Percentiles rank a stretch among this genome's conserved stretches.
phyloP scores from a whole-genome alignment of 2,888 invertebrate genomes.

The Ophioninae sp. region DNA sequence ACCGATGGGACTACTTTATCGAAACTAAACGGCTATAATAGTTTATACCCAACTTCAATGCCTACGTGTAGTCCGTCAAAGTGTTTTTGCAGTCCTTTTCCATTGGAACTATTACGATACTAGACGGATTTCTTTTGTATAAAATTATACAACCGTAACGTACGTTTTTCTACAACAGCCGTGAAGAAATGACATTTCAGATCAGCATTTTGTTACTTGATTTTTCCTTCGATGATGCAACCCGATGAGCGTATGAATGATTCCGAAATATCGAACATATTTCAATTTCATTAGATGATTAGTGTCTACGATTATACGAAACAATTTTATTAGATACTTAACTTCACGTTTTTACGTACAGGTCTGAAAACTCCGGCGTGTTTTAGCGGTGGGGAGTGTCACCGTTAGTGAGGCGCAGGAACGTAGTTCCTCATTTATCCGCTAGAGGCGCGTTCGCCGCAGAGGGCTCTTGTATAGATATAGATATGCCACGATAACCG shows the following conservation, averaged over 20 bases:
- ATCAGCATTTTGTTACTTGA: conserved; percentile 21
- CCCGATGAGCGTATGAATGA: conserved; percentile 47
- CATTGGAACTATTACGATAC: not conserved
- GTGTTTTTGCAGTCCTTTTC: conserved; percentile 14
- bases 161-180: conserved; percentile 48
- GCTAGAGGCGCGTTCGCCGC: no score
- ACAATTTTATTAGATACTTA: no score
- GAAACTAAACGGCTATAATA: conserved; percentile 15
- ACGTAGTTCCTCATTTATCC: no score
- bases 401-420: no score
- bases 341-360: no score
- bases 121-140: not conserved
- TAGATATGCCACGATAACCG: conserved; percentile 6
- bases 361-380: no score
- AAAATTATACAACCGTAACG: conserved; percentile 8
- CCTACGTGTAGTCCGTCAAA: conserved; percentile 17
- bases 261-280: conserved; percentile 57
- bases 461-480: conserved; percentile 19
- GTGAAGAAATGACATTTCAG: not conserved
- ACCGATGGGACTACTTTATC: conserved; percentile 27
- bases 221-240: conserved; percentile 37
- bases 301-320: not conserved
- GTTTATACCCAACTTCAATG: conserved; percentile 18
- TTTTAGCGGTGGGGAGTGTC: no score
- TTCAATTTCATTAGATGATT: conserved; percentile 60